These are phyloP conservation scores for Laticauda colubrina DNA, from an alignment of 2,113 vertebrate species.

Conservation along the genomic window DNA sequence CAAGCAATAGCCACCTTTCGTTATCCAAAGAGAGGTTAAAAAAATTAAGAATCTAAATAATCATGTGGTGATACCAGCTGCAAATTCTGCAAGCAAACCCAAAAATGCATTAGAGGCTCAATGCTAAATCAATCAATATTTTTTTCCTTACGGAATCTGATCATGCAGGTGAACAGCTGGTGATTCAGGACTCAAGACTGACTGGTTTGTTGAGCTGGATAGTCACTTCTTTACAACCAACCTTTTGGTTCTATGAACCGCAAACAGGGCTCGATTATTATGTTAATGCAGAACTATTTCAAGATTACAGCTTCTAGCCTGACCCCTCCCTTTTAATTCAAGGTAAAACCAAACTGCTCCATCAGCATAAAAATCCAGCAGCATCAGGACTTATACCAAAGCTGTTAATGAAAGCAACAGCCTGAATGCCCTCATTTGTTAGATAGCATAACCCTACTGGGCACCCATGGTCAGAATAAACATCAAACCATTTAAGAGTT, in stretches of 20 bases:
- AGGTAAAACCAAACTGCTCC: not conserved
- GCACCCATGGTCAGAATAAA: not conserved
- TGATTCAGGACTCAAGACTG: not conserved
- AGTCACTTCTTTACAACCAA: not conserved
- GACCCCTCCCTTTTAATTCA: not conserved
- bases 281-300: not conserved
- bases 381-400: not conserved
- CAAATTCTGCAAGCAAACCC: not conserved
- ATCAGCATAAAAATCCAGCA: not conserved
- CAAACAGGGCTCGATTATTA: not conserved
- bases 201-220: not conserved
- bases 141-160: not conserved
- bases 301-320: not conserved
- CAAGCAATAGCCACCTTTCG: not conserved
- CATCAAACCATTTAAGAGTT: not conserved
- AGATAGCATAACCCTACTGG: not conserved
- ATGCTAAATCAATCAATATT: not conserved
- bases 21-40: not conserved
- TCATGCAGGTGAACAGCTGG: not conserved
- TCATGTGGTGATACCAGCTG: not conserved
- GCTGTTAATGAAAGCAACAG: not conserved
- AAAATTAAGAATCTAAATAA: not conserved
- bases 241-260: not conserved
- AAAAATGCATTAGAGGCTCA: not conserved
- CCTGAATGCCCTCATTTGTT: not conserved